Evolutionary conservation across 2,113 vertebrate species (phyloP).

Genomic region (Nothocercus nigrocapillus): DNA sequence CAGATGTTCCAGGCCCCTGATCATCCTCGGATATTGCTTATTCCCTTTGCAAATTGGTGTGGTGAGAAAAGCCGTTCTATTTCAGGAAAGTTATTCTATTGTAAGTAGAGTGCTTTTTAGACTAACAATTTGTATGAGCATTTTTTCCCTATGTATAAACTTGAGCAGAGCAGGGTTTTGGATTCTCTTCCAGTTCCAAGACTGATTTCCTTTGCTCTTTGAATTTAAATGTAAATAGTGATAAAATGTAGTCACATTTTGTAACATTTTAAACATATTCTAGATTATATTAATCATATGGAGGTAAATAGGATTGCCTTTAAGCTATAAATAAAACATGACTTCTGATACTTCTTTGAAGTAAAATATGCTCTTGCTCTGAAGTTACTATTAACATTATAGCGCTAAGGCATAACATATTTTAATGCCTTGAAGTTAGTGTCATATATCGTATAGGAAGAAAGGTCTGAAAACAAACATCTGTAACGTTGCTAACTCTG

Average conservation of each 20-base stretch:
- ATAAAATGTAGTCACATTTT: neutral
- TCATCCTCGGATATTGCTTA: neutral
- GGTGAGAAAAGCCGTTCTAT: neutral
- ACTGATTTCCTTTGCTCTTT: neutral
- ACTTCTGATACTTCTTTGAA: neutral
- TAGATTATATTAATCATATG: neutral
- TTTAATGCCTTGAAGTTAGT: neutral
- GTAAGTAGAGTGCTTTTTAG: neutral
- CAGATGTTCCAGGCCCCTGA: too few species aligned
- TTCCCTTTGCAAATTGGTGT: neutral
- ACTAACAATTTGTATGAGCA: neutral
- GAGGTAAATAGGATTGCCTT: neutral
- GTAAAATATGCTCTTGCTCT: neutral
- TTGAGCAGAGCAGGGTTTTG: neutral
- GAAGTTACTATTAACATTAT: neutral
- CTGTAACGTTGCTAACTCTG: neutral
- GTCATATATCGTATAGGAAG: neutral
- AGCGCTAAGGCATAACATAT: neutral
- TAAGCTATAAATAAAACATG: neutral
- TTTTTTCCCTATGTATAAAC: rapidly evolving
- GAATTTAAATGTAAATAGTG: neutral
- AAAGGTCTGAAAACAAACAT: neutral
- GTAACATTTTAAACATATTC: neutral
- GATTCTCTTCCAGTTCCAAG: neutral
- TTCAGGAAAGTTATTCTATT: neutral